phyloP scores from a whole-genome alignment of 1,140 invertebrate genomes.

The honey bee (Apis mellifera) region DNA sequence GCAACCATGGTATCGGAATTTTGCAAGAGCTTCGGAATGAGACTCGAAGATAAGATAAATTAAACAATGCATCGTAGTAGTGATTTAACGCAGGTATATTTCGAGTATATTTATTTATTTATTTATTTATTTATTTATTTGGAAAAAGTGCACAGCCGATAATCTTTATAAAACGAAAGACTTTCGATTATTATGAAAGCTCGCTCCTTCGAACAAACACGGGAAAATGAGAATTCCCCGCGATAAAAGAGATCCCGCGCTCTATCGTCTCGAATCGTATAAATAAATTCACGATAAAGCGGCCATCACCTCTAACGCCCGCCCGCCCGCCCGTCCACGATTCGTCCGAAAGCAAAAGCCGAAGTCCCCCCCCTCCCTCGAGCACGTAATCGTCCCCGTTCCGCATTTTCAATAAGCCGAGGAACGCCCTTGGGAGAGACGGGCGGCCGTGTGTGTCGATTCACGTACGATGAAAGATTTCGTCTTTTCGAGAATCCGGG shows the following conservation, averaged over 20 bases:
- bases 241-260: background rate
- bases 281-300: background rate
- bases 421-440: background rate
- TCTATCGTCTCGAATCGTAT: background rate
- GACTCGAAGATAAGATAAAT: no score
- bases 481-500: background rate
- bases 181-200: no score
- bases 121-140: background rate
- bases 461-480: constrained; percentile 27
- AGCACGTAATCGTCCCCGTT: constrained; percentile 5
- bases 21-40: no score
- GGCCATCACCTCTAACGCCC: no score
- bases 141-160: background rate
- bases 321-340: no score
- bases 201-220: no score
- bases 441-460: background rate
- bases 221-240: no score
- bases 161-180: no score
- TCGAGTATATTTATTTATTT: background rate
- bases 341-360: background rate
- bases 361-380: no score
- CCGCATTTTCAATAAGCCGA: constrained; percentile 25
- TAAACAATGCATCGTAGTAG: no score
- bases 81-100: background rate
- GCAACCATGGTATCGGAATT: no score